A percentile compares a stretch with the other conserved stretches of the same genome.
phyloP scores from a whole-genome alignment of 2,888 invertebrate genomes.

The Cremastinae sp. region DNA sequence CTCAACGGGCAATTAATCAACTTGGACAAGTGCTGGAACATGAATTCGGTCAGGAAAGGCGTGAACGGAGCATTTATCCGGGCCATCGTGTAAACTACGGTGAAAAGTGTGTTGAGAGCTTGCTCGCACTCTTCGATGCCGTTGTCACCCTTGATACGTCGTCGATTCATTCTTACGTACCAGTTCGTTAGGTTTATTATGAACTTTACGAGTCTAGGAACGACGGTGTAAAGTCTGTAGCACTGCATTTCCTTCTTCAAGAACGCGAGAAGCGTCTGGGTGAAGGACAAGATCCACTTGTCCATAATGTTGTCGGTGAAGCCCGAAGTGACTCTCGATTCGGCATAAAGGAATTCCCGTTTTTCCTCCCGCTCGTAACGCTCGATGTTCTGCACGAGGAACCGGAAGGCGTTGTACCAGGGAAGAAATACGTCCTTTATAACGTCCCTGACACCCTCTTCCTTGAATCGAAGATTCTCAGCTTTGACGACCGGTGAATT shows the following conservation, averaged over 20 bases:
- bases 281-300: constrained; percentile 97
- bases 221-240: constrained; percentile 97
- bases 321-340: constrained; percentile 66
- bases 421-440: constrained; percentile 99
- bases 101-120: constrained; percentile 93
- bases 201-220: constrained; percentile 95
- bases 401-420: constrained; percentile 97
- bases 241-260: constrained; percentile 96
- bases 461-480: constrained; percentile 97
- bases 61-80: constrained; percentile 98
- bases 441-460: constrained; percentile 97
- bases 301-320: constrained; percentile 92
- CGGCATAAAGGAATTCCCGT: constrained; percentile 77
- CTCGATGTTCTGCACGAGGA: constrained; percentile 96
- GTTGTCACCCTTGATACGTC: constrained; percentile 95
- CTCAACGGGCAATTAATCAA: constrained; percentile 83
- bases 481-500: constrained; percentile 99
- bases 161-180: constrained; percentile 98
- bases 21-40: constrained; percentile 93
- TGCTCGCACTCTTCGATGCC: constrained; percentile 90
- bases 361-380: constrained; percentile 88
- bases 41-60: constrained; percentile 96
- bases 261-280: constrained; percentile 94
- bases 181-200: constrained; percentile 99
- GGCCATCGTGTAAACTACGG: constrained; percentile 93